These are phyloP conservation scores for Eilema sororculum DNA, from an alignment of 2,888 invertebrate genomes.

Conservation along the genomic window DNA sequence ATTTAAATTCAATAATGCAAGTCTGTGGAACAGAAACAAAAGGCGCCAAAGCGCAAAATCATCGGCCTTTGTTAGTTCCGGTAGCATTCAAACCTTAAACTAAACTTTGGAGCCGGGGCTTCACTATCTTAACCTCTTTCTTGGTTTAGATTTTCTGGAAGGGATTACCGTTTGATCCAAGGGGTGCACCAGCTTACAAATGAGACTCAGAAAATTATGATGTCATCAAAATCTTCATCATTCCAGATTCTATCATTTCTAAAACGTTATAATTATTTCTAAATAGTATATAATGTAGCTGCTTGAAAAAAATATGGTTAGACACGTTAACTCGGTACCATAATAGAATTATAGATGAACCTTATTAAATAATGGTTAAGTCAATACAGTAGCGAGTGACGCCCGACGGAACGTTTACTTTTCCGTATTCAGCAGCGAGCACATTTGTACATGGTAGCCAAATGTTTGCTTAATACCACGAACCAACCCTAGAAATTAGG, in stretches of 20 bases:
- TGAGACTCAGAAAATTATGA: no score
- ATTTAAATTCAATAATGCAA: no score
- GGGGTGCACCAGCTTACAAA: no score
- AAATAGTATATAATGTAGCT: not conserved
- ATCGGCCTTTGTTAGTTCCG: no score
- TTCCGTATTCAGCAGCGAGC: not conserved
- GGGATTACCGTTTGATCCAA: no score
- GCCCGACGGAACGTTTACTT: not conserved
- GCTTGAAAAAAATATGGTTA: not conserved
- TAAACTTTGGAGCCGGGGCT: no score
- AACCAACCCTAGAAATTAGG: not conserved
- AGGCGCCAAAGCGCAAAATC: no score
- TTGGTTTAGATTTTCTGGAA: no score
- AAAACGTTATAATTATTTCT: not conserved
- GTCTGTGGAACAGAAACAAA: no score
- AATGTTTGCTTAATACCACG: constrained; percentile 12
- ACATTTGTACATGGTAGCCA: not conserved
- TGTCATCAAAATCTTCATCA: no score
- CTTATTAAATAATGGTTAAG: constrained; percentile 23
- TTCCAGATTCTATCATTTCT: not conserved
- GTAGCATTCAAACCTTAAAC: no score
- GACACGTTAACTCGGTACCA: not conserved
- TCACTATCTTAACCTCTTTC: no score
- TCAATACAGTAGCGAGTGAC: constrained; percentile 14
- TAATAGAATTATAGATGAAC: constrained; percentile 15